These are phyloP conservation scores for Callipepla californica DNA, from an alignment of 2,113 vertebrate genomes.

Conservation along the genomic window DNA sequence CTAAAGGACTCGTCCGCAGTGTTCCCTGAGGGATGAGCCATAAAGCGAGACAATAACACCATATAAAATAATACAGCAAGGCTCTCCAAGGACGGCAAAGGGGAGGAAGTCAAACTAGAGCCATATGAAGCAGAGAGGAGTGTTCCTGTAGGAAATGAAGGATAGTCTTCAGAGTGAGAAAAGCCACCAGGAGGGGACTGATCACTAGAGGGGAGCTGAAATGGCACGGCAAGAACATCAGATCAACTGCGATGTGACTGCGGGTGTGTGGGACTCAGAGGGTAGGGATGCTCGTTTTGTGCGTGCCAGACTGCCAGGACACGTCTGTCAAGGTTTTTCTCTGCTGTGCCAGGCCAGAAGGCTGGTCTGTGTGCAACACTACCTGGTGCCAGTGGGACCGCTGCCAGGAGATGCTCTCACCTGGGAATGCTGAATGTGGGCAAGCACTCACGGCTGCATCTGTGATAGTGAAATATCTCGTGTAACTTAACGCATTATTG, in stretches of 20 bases:
- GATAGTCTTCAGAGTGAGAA: not conserved
- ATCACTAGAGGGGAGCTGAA: not conserved
- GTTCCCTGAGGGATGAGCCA: not conserved
- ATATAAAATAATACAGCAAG: not conserved
- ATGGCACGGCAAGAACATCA: fast-evolving
- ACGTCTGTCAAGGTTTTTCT: not conserved
- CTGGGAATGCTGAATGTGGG: not conserved
- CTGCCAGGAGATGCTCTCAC: not conserved
- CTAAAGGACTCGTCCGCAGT: not conserved
- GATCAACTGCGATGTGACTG: fast-evolving
- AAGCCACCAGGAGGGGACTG: not conserved
- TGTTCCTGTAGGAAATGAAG: not conserved
- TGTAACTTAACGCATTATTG: not conserved
- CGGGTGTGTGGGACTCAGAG: not conserved
- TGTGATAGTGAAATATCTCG: not conserved
- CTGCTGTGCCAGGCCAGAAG: not conserved
- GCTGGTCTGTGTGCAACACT: not conserved
- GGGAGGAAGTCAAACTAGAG: not conserved
- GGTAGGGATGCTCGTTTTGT: not conserved
- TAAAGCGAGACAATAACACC: not conserved
- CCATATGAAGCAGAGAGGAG: not conserved
- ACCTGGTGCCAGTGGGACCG: not conserved
- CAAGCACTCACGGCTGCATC: not conserved
- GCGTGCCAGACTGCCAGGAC: not conserved
- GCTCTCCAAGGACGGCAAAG: not conserved